A percentile compares a stretch with the other conserved stretches of the same genome.
These are phyloP conservation scores for Epinephelus lanceolatus DNA, from an alignment of 2,113 vertebrate species.

Conservation along the genomic window DNA sequence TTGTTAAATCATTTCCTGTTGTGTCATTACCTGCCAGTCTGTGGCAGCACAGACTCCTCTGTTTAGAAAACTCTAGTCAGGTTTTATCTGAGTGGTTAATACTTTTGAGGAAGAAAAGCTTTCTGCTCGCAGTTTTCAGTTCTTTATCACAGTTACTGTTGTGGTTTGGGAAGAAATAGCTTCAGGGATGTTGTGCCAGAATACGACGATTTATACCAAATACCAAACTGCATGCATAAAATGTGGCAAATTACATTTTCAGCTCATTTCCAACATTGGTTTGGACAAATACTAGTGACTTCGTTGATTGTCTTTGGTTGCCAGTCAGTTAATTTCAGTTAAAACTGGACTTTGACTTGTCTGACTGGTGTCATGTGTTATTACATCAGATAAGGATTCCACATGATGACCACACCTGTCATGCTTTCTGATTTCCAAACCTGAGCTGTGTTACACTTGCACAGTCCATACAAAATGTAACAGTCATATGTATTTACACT, in stretches of 20 bases:
- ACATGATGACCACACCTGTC: not conserved
- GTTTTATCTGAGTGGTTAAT: not conserved
- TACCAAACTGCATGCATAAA: not conserved
- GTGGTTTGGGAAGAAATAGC: not conserved
- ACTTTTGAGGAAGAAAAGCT: not conserved
- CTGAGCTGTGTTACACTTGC: too few relatives aligned
- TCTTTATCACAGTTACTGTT: not conserved
- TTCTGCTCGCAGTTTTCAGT: not conserved
- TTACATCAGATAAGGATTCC: not conserved
- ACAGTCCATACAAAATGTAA: too few relatives aligned
- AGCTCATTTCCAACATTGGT: not conserved
- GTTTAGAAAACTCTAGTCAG: not conserved
- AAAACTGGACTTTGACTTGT: not conserved
- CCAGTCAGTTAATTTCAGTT: not conserved
- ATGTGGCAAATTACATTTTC: not conserved
- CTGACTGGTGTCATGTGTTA: not conserved
- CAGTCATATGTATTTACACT: too few relatives aligned
- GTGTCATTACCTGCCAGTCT: not conserved
- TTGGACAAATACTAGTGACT: not conserved
- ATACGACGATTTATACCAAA: too few relatives aligned
- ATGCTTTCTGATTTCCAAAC: not conserved
- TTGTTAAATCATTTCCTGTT: not conserved
- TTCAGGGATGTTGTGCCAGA: not conserved
- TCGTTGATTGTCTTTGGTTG: not conserved
- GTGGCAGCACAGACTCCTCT: not conserved